Evolutionary conservation across 2,797 vertebrate genomes (phyloP), one percentile per base, ranked within the genome.

Genomic region (Bufotes viridis): DNA sequence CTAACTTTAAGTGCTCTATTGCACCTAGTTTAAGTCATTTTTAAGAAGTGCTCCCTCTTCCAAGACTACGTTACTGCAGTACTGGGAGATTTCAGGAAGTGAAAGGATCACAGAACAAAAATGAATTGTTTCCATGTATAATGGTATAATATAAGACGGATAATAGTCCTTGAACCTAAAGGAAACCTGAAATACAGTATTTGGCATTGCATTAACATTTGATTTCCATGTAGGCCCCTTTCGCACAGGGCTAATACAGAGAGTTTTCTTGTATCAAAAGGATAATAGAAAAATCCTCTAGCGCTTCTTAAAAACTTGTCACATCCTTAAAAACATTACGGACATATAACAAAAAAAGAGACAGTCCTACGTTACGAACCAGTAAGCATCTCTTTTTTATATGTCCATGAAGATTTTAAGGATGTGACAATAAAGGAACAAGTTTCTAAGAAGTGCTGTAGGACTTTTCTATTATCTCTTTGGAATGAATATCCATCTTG

Each of bases 21-120:
- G 63, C 51, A 58, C n/a, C 82, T 34, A 84, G 69, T 84, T 84
- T 57, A 58, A 84, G 82, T 84, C 51, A 9, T 85, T 63, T 42
- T 76, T 76, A 78, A 85, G 74, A 85, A 85, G 57, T 85, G 74
- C 58, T 76, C 75, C 74, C 65, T 60, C 57, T 34, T 74, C 69
- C 74, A 61, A 78, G 42, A 75, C 75, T 78, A 78, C n/a, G 55
- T 78, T 78, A 78, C 75, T n/a, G 49, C 75, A 24, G 24, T 53
- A 78, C 20, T 51, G 70, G 34, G 72, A 76, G 69, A 69, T 5
- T 20, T 24, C 11, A 85, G 58, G 26, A 51, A 60, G 34, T 8
- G 53, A 29, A 60, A 34, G 78, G 78, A 61, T 60, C 78, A 60
- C 7, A 13, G 57, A 55, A 55, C 14, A 72, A 49, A 53, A n/a